Evolutionary conservation across 2,113 vertebrate species (phyloP), one percentile per base, ranked within the genome.

Genomic region (Cichladusa arquata): DNA sequence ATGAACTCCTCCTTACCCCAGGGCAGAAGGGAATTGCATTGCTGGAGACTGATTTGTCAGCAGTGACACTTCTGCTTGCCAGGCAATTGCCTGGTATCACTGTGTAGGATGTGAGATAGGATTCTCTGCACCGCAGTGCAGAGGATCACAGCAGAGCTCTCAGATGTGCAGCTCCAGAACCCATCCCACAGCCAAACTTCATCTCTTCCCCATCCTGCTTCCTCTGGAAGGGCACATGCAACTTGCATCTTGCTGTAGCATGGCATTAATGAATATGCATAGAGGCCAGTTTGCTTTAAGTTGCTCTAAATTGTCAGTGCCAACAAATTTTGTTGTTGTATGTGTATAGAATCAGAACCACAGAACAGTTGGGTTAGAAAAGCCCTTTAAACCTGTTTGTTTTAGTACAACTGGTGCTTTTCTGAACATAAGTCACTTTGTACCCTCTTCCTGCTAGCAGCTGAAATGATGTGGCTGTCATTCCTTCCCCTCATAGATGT

Each of bases 401-500:
- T 76, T 81, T 60, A 72, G 45, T n/a, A 60, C 36, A 92, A 42
- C 26, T 47, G 66, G 2, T 60, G 56, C n/a, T 69, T 84, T 58
- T 69, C 45, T 65, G 40, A 69, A 36, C 8, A 0, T 9, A 10
- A 64, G 31, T 19, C 6, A 5, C 26, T 66, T 48, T 48, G 44
- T 66, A 34, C 40, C 47, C 60, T 77, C 45, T 88, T 70, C 74
- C 81, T 15, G 20, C 60, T 61, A 29, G 44, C 36, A 57, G 40
- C 31, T 92, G 84, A 93, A 78, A 36, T 66, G 28, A 38, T 28
- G 20, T 44, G 6, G 51, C 36, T 93, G 33, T 88, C n/a, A 38
- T 45, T 77, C 54, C 33, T 38, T 77, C 48, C 18, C 40, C 86
- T 92, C 50, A 97, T 74, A 99, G 98, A 98, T 94, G 94, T 98